Percentiles rank a stretch among this genome's conserved stretches.
Evolutionary conservation across 2,113 vertebrate species (phyloP).

Genomic region (Rhinogobius similis): DNA sequence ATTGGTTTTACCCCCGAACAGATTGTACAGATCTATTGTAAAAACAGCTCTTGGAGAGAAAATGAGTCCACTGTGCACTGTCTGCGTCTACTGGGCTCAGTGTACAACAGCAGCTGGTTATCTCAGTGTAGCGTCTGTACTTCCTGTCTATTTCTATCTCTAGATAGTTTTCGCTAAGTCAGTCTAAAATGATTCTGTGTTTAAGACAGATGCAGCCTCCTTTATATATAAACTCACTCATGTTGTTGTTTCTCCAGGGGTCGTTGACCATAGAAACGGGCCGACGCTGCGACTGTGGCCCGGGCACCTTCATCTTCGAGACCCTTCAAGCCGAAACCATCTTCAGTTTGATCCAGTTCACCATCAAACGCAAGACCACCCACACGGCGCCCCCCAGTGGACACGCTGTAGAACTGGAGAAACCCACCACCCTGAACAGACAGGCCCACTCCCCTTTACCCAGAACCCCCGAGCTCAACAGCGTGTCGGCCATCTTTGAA

Average conservation of each 20-base stretch:
- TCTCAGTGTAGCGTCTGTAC: too few species aligned
- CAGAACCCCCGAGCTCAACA: slow-evolving; percentile 31
- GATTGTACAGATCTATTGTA: too few species aligned
- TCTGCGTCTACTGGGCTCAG: too few species aligned
- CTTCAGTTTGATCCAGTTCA: slow-evolving; percentile 85
- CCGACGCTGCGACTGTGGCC: slow-evolving; percentile 88
- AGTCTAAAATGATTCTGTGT: too few species aligned
- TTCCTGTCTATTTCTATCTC: too few species aligned
- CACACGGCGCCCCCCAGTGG: background rate
- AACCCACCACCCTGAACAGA: slow-evolving; percentile 33
- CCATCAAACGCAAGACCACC: slow-evolving; percentile 83
- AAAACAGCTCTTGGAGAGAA: too few species aligned
- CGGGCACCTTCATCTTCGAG: slow-evolving; percentile 91
- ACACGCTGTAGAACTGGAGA: slow-evolving; percentile 46
- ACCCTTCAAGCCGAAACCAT: slow-evolving; percentile 87
- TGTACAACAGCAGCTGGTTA: too few species aligned
- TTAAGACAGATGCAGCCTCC: too few species aligned
- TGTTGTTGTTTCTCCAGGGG: slow-evolving; percentile 70
- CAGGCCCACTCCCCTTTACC: slow-evolving; percentile 71
- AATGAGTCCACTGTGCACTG: too few species aligned
- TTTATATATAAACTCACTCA: background rate
- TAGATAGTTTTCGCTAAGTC: too few species aligned
- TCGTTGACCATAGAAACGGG: slow-evolving; percentile 93
- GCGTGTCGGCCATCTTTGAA: slow-evolving; percentile 34
- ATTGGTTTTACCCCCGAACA: too few species aligned